Evolutionary conservation across 2,888 invertebrate species (phyloP).

Genomic region (Drosophila buzzatii): DNA sequence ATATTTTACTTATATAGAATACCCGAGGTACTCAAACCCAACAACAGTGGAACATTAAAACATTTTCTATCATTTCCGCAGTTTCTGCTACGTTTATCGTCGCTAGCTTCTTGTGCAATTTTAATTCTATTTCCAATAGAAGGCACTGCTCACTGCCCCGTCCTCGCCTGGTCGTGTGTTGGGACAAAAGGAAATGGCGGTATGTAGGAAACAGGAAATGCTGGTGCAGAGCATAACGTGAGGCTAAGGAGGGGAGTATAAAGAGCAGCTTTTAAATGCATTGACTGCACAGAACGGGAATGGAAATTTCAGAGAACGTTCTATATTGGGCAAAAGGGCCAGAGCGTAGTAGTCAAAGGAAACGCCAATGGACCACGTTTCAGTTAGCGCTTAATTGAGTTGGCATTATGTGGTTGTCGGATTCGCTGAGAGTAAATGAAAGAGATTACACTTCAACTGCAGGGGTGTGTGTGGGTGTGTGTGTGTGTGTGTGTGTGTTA

Average conservation of each 20-base stretch:
- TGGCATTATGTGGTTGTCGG: slow-evolving; percentile 67
- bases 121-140: slow-evolving; percentile 73
- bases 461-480: background rate
- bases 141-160: background rate
- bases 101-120: slow-evolving; percentile 64
- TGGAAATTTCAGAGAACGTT: slow-evolving; percentile 56
- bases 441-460: slow-evolving; percentile 24
- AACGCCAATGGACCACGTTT: slow-evolving; percentile 56
- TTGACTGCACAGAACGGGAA: slow-evolving; percentile 46
- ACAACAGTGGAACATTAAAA: slow-evolving; percentile 69
- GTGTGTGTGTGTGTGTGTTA: background rate
- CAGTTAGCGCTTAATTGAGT: slow-evolving; percentile 76
- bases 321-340: background rate
- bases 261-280: slow-evolving; percentile 41
- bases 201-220: slow-evolving; percentile 75
- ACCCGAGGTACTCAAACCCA: background rate
- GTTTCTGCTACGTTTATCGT: slow-evolving; percentile 60
- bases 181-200: slow-evolving; percentile 60
- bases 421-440: slow-evolving; percentile 30
- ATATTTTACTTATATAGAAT: slow-evolving; percentile 3
- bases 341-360: slow-evolving; percentile 24
- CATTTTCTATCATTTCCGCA: slow-evolving; percentile 77
- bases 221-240: slow-evolving; percentile 23
- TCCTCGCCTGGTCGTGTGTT: slow-evolving; percentile 16
- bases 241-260: background rate